Evolutionary conservation across 2,113 vertebrate species (phyloP).

Genomic region (Rana temporaria): DNA sequence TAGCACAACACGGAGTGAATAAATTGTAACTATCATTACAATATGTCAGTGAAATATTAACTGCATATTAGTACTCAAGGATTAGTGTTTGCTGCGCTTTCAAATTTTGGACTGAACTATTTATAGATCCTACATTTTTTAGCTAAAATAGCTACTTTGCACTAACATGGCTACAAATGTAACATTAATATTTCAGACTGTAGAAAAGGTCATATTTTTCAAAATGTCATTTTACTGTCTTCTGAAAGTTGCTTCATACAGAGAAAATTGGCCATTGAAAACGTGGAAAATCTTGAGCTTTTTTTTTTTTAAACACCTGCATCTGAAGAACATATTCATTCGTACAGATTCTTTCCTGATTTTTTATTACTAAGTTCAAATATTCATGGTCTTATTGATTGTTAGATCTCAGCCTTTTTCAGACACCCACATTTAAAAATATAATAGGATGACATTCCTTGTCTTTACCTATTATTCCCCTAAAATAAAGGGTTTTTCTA

Average conservation of each 20-base stretch:
- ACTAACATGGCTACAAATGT: not conserved
- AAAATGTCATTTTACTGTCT: not conserved
- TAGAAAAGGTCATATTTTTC: not conserved
- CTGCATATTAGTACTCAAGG: not conserved
- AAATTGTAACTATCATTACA: conserved; percentile 23
- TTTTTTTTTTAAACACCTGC: too few relatives aligned
- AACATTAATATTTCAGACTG: not conserved
- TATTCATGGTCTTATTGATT: too few relatives aligned
- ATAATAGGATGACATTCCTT: too few relatives aligned
- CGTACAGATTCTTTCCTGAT: too few relatives aligned
- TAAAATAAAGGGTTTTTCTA: too few relatives aligned
- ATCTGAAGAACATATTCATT: too few relatives aligned
- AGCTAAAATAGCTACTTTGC: not conserved
- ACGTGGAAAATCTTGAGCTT: too few relatives aligned
- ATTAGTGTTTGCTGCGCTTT: not conserved
- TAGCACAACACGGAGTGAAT: conserved; percentile 34
- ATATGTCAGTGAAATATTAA: conserved; percentile 11
- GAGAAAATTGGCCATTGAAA: not conserved
- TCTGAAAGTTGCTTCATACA: not conserved
- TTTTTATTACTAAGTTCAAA: too few relatives aligned
- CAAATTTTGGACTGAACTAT: conserved; percentile 4
- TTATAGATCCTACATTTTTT: conserved; percentile 15
- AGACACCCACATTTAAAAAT: too few relatives aligned
- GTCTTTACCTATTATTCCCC: too few relatives aligned
- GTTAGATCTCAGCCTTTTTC: too few relatives aligned